Conservation (phyloP, 1,140 invertebrate species). For the Streblospio benedicti region DNA sequence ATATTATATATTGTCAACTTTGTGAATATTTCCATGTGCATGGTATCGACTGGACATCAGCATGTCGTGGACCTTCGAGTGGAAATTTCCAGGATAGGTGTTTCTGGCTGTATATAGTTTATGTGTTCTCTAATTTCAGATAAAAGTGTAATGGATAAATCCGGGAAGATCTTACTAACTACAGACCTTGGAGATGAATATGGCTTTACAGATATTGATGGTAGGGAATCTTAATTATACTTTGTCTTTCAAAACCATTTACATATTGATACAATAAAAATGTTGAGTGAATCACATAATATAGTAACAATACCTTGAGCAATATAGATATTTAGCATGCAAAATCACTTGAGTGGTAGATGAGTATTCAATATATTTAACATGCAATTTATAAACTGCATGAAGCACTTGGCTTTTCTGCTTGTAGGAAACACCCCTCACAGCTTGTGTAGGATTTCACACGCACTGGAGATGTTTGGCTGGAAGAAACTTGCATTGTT, state of each 20-base stretch:
- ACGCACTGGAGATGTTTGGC: background rate
- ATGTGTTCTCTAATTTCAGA: constrained; percentile 7
- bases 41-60: constrained; percentile 30
- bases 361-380: background rate
- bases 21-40: constrained; percentile 18
- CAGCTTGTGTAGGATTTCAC: background rate
- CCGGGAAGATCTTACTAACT: background rate
- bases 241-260: too few species aligned
- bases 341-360: background rate
- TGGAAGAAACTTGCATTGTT: background rate
- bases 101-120: background rate
- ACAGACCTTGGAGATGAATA: constrained; percentile 6
- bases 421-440: background rate
- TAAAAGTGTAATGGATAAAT: constrained; percentile 2
- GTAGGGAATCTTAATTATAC: too few species aligned
- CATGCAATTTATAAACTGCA: background rate
- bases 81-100: constrained; percentile 28
- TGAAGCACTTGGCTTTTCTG: background rate
- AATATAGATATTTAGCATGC: background rate
- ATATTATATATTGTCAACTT: background rate
- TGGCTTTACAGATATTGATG: constrained; percentile 6
- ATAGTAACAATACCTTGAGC: too few species aligned
- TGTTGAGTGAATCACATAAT: too few species aligned
- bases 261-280: too few species aligned
- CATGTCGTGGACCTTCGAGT: constrained; percentile 39